phyloP scores from a whole-genome alignment of 2,113 vertebrate species.

The Semicossyphus pulcher region DNA sequence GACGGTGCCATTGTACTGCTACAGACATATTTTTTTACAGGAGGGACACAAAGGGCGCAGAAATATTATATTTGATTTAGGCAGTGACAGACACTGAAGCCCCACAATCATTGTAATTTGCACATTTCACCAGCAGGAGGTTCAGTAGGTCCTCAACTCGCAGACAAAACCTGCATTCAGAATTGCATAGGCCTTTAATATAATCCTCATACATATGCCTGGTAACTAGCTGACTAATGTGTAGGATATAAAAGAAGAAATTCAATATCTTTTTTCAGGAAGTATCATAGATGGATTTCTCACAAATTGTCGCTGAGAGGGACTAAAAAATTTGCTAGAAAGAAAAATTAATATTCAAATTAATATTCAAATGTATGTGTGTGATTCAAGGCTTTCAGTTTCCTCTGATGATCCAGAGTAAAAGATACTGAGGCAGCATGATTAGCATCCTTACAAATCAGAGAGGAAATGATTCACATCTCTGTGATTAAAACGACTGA shows the following conservation, averaged over 20 bases:
- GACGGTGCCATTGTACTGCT: slow-evolving; percentile 10
- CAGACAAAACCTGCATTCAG: not conserved
- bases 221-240: no score
- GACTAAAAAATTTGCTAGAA: not conserved
- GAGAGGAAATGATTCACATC: slow-evolving; percentile 29
- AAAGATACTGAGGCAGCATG: slow-evolving; percentile 14
- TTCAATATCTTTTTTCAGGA: not conserved
- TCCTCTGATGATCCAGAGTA: slow-evolving; percentile 1
- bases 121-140: slow-evolving; percentile 63
- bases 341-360: slow-evolving; percentile 24
- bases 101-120: slow-evolving; percentile 37
- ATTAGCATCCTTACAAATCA: slow-evolving; percentile 43
- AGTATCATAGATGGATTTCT: not conserved
- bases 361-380: slow-evolving; percentile 16
- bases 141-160: slow-evolving; percentile 26
- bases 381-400: not conserved
- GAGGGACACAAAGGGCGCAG: slow-evolving; percentile 25
- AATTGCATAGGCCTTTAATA: no score
- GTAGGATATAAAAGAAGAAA: not conserved
- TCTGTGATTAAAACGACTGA: slow-evolving; percentile 40
- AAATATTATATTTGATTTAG: slow-evolving; percentile 39
- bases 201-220: no score
- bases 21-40: slow-evolving; percentile 24
- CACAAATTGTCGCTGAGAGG: not conserved
- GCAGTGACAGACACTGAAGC: slow-evolving; percentile 1